Evolutionary conservation across 2,113 vertebrate genomes (phyloP), one percentile per base, ranked within the genome.

Genomic region (Dascyllus trimaculatus): DNA sequence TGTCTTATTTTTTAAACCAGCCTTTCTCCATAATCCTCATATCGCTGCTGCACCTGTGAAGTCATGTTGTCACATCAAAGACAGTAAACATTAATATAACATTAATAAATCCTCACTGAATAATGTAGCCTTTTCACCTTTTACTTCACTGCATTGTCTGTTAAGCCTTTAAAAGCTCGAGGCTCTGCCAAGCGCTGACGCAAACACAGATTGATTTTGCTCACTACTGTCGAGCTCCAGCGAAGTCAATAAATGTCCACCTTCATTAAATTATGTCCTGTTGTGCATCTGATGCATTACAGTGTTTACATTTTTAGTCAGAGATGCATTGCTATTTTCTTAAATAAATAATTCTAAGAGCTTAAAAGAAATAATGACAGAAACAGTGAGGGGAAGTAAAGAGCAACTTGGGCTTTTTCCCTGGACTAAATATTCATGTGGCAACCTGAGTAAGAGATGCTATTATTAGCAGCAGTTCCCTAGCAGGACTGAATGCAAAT

Each of bases 401-500:
- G 46, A 52, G 43, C 21, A 45, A 21, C 54, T 43, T 43, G 40
- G 3, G 25, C 51, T 70, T 17, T 38, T 66, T 70, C 63, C 51
- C 11, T n/a, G 66, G 80, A 24, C 57, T 66, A 51, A 76, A 78
- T 93, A 92, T 91, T 88, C 68, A 78, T 80, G 75, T 66, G 43
- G 79, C 68, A 86, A 81, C 66, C 58, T 68, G 52, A 71, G 62
- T 51, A 77, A 49, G 62, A 59, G 69, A 59, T 71, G 64, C 84
- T 91, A 89, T 93, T 93, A 85, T 92, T 91, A 92, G 88, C 72
- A 88, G 58, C 80, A 60, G 64, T 64, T 72, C 56, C 57, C 71
- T 51, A 21, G 64, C 60, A 82, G 72, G 35, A 78, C 68, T 51
- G 63, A 58, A 82, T 85, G 60, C 63, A 68, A 85, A 90, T 88